phyloP scores from a whole-genome alignment of 2,888 invertebrate species.

The Salpingus planirostris region DNA sequence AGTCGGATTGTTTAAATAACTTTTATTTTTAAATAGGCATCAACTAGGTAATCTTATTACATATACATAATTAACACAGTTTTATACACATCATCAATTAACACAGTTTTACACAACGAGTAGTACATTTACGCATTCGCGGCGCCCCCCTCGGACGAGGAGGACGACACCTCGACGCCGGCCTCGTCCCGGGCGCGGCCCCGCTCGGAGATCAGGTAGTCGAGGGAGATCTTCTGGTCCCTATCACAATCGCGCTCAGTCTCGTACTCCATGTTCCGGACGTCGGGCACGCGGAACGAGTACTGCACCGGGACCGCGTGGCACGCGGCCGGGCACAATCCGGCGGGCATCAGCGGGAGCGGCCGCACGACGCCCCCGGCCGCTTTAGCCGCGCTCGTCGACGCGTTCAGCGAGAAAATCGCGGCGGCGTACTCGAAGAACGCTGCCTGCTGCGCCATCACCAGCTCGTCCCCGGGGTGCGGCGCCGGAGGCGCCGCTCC shows the following conservation, averaged over 20 bases:
- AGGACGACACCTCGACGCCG: constrained; percentile 19
- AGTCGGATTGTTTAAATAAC: too few relatives aligned
- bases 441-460: constrained; percentile 34
- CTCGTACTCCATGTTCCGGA: constrained; percentile 19
- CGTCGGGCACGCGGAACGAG: constrained; percentile 18
- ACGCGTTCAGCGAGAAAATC: constrained; percentile 18
- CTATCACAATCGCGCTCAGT: constrained; percentile 22
- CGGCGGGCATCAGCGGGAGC: constrained; percentile 18
- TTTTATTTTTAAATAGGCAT: too few relatives aligned
- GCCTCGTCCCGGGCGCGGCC: constrained; percentile 14
- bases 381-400: constrained; percentile 13
- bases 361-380: constrained; percentile 16
- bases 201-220: constrained; percentile 16
- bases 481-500: constrained; percentile 13
- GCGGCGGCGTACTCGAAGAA: constrained; percentile 23
- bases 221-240: constrained; percentile 16
- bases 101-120: constrained; percentile 14
- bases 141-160: constrained; percentile 19
- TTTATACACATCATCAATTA: too few relatives aligned
- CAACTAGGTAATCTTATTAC: too few relatives aligned
- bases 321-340: constrained; percentile 16
- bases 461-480: constrained; percentile 20
- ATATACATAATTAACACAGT: too few relatives aligned
- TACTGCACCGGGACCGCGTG: constrained; percentile 21
- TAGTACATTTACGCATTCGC: constrained; percentile 17